Conservation (phyloP, 2,888 invertebrate genomes). For the Lycophotia porphyrea region DNA sequence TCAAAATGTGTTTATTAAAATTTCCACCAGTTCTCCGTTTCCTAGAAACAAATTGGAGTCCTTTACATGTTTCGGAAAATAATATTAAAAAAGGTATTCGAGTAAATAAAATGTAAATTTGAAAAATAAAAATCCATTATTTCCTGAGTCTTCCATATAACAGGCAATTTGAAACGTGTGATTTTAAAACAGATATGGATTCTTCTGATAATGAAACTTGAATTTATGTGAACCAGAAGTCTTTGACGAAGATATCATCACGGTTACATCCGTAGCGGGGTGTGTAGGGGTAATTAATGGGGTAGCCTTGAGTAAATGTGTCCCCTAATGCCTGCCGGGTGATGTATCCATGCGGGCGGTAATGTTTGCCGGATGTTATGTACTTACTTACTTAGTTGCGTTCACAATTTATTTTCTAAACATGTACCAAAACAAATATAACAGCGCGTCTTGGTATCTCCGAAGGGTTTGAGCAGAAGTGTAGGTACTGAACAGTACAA, state of each 20-base stretch:
- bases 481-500: too few species aligned
- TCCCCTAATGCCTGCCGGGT: slow-evolving; percentile 45
- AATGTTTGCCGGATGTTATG: slow-evolving; percentile 38
- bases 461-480: too few species aligned
- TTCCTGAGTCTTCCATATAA: background rate
- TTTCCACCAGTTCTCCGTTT: background rate
- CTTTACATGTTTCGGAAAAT: background rate
- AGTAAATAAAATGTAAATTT: background rate
- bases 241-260: slow-evolving; percentile 54
- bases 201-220: slow-evolving; percentile 28
- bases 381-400: slow-evolving; percentile 17
- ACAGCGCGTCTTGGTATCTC: too few species aligned
- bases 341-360: slow-evolving; percentile 49
- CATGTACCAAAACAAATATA: background rate
- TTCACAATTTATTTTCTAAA: background rate
- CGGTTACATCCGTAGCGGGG: slow-evolving; percentile 36
- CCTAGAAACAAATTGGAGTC: background rate
- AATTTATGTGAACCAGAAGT: slow-evolving; percentile 57
- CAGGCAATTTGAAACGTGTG: background rate
- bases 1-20: slow-evolving; percentile 16
- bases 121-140: background rate
- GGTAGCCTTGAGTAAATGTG: slow-evolving; percentile 55
- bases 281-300: slow-evolving; percentile 57
- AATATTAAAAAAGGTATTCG: background rate
- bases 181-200: slow-evolving; percentile 27